Evolutionary conservation across 2,888 invertebrate genomes (phyloP).

Genomic region (Ochropleura leucogaster): DNA sequence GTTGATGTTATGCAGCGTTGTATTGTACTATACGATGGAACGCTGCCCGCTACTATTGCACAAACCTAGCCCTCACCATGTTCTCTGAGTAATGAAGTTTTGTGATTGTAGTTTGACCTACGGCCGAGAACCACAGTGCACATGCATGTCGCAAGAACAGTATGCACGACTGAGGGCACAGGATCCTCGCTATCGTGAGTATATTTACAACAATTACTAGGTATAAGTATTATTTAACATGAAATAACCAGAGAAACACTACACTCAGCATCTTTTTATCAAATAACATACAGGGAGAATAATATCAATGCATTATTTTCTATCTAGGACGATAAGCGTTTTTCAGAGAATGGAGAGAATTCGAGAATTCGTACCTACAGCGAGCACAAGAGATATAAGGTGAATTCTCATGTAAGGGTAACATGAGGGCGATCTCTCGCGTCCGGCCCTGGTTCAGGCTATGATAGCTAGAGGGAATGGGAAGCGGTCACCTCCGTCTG

Average conservation of each 20-base stretch:
- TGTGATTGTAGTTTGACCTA: conserved; percentile 81
- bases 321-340: not conserved
- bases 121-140: conserved; percentile 96
- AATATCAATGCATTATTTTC: conserved; percentile 9
- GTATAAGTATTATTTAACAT: not conserved
- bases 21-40: conserved; percentile 1
- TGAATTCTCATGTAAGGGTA: not conserved
- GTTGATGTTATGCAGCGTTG: not conserved
- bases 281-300: not conserved
- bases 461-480: too few relatives aligned
- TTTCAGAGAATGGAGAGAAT: not conserved
- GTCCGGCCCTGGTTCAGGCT: too few relatives aligned
- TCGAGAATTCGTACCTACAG: not conserved
- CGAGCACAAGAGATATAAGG: not conserved
- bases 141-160: conserved; percentile 98
- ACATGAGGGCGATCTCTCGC: too few relatives aligned
- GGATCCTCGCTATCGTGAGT: conserved; percentile 94
- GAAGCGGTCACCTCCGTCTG: too few relatives aligned
- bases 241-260: not conserved
- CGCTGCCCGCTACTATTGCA: conserved; percentile 2
- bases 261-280: not conserved
- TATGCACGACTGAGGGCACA: conserved; percentile 96
- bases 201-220: not conserved
- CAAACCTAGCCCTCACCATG: conserved; percentile 9
- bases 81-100: conserved; percentile 46